Evolutionary conservation across 2,113 vertebrate species (phyloP).

Genomic region (Eulemur rufifrons): DNA sequence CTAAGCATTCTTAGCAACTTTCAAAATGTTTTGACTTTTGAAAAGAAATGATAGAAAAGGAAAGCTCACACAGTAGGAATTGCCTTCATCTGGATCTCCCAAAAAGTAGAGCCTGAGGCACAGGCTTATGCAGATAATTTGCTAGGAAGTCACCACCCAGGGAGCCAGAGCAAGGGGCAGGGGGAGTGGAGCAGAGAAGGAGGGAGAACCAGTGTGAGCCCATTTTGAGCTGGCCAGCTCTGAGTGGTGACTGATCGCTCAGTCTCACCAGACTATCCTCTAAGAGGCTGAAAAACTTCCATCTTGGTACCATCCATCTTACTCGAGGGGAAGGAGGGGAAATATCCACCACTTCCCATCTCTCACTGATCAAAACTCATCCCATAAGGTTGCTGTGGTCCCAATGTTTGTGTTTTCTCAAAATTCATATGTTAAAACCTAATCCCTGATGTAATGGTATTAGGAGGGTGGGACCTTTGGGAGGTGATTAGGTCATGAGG

Average conservation of each 20-base stretch:
- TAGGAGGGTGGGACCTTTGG: background rate
- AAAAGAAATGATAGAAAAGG: slow-evolving; percentile 12
- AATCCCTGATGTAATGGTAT: background rate
- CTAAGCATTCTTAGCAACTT: background rate
- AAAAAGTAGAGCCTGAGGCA: background rate
- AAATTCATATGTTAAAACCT: background rate
- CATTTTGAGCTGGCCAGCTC: background rate
- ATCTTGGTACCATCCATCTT: background rate
- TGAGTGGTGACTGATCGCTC: background rate
- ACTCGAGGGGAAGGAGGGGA: background rate
- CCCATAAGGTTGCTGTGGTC: background rate
- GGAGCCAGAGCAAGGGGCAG: background rate
- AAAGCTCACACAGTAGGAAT: background rate
- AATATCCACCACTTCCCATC: too few relatives aligned
- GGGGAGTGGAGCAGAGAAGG: background rate
- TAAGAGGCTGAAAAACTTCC: background rate
- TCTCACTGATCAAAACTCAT: background rate
- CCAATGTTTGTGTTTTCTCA: background rate
- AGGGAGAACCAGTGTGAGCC: background rate
- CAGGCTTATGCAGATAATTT: background rate
- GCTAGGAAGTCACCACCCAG: background rate
- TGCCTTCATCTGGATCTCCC: background rate
- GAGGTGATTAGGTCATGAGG: background rate
- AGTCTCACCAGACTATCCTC: background rate
- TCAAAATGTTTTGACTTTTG: background rate